Conservation (phyloP, 1,140 invertebrate species). For the Drosophila pseudoananassae region DNA sequence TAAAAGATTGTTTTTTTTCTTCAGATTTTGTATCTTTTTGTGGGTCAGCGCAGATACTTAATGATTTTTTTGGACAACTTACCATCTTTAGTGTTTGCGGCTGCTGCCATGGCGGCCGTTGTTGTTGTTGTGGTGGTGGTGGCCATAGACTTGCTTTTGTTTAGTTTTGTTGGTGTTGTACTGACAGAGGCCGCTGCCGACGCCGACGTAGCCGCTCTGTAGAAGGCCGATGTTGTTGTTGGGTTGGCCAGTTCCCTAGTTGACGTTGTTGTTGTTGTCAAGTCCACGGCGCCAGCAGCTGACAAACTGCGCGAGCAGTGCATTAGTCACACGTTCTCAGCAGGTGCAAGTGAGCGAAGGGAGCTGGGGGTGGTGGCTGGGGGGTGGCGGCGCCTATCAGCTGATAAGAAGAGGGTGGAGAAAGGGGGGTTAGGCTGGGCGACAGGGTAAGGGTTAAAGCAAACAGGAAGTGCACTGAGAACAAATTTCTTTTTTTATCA, state of each 20-base stretch:
- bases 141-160: constrained; percentile 55
- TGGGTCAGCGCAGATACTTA: constrained; percentile 28
- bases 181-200: constrained; percentile 57
- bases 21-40: constrained; percentile 26
- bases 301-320: constrained; percentile 79
- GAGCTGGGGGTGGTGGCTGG: background rate
- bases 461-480: constrained; percentile 17
- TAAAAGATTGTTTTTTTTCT: constrained; percentile 2
- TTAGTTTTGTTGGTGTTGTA: constrained; percentile 59
- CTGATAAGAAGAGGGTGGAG: constrained; percentile 32
- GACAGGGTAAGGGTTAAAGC: background rate
- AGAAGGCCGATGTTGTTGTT: constrained; percentile 64
- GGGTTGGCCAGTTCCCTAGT: constrained; percentile 9
- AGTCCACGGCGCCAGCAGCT: constrained; percentile 75
- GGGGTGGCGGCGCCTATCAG: constrained; percentile 19
- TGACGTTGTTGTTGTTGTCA: constrained; percentile 61
- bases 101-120: constrained; percentile 26
- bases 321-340: constrained; percentile 68
- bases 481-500: constrained; percentile 5
- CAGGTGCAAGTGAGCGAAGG: constrained; percentile 28
- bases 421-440: constrained; percentile 2
- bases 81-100: constrained; percentile 77
- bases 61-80: constrained; percentile 28
- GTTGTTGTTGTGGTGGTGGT: constrained; percentile 60
- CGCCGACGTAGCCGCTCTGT: constrained; percentile 56